These are phyloP conservation scores for Drosophila prosaltans DNA, from an alignment of 1,140 invertebrate species.

Conservation along the genomic window DNA sequence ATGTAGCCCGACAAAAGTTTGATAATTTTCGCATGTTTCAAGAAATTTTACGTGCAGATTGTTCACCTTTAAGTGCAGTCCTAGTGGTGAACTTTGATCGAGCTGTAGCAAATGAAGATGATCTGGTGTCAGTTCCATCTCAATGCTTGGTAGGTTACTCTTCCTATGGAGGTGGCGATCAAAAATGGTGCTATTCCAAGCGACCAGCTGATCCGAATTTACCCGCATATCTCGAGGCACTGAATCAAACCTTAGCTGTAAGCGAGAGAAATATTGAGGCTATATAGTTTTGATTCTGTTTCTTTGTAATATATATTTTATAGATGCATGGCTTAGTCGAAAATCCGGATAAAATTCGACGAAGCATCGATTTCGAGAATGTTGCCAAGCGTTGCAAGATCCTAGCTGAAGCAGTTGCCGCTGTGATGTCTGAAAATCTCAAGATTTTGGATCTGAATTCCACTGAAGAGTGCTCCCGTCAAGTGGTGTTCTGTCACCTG, in stretches of 20 bases:
- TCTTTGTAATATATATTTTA: background rate
- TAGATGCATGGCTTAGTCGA: conserved; percentile 61
- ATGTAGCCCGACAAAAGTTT: conserved; percentile 64
- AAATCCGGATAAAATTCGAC: conserved; percentile 62
- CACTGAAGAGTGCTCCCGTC: conserved; percentile 80
- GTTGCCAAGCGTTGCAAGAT: conserved; percentile 65
- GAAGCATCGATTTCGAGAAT: conserved; percentile 73
- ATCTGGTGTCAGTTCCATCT: conserved; percentile 49
- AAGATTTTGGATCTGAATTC: conserved; percentile 66
- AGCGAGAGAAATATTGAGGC: background rate
- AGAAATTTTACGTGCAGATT: conserved; percentile 58
- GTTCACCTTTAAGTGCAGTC: conserved; percentile 64
- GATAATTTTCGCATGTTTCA: conserved; percentile 66
- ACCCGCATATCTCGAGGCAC: conserved; percentile 53
- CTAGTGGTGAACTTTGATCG: conserved; percentile 76
- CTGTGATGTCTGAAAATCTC: conserved; percentile 51
- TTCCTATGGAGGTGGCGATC: conserved; percentile 12
- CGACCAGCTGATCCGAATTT: conserved; percentile 58
- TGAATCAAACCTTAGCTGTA: conserved; percentile 64
- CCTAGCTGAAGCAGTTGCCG: conserved; percentile 63
- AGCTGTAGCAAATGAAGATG: background rate
- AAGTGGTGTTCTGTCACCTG: conserved; percentile 83
- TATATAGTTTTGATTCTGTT: background rate
- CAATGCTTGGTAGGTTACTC: conserved; percentile 3
- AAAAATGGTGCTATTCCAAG: conserved; percentile 66